Evolutionary conservation across 2,797 vertebrate genomes (phyloP).

Genomic region (Gymnoscopelus braueri): DNA sequence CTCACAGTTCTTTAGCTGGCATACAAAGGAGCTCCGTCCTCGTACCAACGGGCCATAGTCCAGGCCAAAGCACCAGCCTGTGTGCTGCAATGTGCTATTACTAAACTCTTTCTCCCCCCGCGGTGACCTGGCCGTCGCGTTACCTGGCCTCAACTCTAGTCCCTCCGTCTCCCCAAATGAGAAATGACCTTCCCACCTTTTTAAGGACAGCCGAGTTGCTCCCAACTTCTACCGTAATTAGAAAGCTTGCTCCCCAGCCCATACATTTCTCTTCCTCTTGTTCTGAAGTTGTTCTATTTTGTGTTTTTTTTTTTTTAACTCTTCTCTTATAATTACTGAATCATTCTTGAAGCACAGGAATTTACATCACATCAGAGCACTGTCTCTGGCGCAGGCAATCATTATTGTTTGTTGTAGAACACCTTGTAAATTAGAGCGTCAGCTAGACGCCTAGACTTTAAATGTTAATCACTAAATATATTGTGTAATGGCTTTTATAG

Average conservation of each 20-base stretch:
- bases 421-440: constrained; percentile 41
- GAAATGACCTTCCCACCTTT: constrained; percentile 55
- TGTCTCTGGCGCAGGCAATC: no score
- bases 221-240: no score
- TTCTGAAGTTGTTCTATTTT: no score
- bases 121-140: constrained; percentile 41
- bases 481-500: constrained; percentile 47
- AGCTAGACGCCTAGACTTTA: constrained; percentile 42
- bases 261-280: no score
- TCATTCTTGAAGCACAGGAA: no score
- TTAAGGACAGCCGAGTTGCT: constrained; percentile 22
- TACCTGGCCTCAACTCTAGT: constrained; percentile 1
- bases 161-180: constrained; percentile 42
- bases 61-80: constrained; percentile 35
- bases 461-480: constrained; percentile 30
- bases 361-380: no score
- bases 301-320: no score
- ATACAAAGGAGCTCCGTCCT: no score
- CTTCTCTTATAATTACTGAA: no score
- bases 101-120: constrained; percentile 39
- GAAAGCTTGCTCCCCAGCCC: no score
- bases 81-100: constrained; percentile 41
- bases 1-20: no score
- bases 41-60: no score
- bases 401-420: not conserved